A percentile compares a stretch with the other conserved stretches of the same genome.
phyloP scores from a whole-genome alignment of 2,888 invertebrate genomes.

The Caenorhabditis sp. region DNA sequence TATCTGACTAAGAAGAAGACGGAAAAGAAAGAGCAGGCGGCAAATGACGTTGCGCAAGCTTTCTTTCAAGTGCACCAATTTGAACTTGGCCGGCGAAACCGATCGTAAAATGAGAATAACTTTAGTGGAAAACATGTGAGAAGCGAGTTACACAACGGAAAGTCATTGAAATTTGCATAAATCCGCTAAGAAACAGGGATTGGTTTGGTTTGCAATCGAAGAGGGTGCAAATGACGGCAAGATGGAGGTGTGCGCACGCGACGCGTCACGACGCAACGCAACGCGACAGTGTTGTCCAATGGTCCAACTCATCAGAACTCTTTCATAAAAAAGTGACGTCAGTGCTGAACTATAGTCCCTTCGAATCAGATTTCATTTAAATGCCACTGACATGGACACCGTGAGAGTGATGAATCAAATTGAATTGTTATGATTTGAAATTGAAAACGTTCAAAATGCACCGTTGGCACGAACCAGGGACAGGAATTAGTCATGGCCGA shows the following conservation, averaged over 20 bases:
- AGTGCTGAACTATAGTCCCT: too few relatives aligned
- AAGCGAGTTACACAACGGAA: not conserved
- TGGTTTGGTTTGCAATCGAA: constrained; percentile 3
- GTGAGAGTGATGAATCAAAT: too few relatives aligned
- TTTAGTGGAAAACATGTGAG: constrained; percentile 6
- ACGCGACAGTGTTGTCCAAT: not conserved
- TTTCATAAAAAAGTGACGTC: too few relatives aligned
- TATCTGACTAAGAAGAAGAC: constrained; percentile 12
- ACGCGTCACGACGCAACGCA: not conserved
- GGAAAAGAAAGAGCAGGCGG: constrained; percentile 6
- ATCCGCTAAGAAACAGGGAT: constrained; percentile 26
- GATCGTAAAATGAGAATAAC: constrained; percentile 4
- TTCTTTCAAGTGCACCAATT: constrained; percentile 11
- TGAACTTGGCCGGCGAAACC: not conserved
- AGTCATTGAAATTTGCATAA: constrained; percentile 36
- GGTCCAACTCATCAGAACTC: too few relatives aligned
- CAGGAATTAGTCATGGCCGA: too few relatives aligned
- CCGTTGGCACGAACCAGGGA: too few relatives aligned
- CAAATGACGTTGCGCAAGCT: constrained; percentile 2
- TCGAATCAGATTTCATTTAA: too few relatives aligned
- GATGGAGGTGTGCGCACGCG: constrained; percentile 1
- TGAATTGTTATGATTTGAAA: too few relatives aligned
- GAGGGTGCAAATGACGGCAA: constrained; percentile 41
- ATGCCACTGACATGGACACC: too few relatives aligned
- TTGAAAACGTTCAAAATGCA: too few relatives aligned